Evolutionary conservation across 2,113 vertebrate species (phyloP).

Genomic region (Siniperca chuatsi): DNA sequence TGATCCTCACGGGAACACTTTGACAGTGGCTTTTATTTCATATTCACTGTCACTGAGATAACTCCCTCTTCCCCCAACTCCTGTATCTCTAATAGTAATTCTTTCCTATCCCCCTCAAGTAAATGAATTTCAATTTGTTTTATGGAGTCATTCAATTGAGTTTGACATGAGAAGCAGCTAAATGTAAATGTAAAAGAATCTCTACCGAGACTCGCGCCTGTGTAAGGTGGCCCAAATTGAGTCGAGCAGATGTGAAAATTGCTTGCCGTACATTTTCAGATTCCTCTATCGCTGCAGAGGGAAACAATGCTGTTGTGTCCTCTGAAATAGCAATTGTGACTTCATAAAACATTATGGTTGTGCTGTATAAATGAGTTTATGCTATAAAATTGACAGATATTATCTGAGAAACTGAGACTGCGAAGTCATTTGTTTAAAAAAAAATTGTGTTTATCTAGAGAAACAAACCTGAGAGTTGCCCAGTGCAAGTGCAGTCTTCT

Average conservation of each 20-base stretch:
- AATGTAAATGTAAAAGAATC: slow-evolving; percentile 37
- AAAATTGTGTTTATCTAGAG: neutral
- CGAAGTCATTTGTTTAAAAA: neutral
- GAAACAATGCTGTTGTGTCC: slow-evolving; percentile 5
- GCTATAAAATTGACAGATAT: neutral
- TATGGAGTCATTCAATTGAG: slow-evolving; percentile 47
- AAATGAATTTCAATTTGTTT: slow-evolving; percentile 53
- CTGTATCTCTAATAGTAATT: slow-evolving; percentile 26
- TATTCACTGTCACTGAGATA: slow-evolving; percentile 35
- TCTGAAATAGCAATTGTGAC: slow-evolving; percentile 26
- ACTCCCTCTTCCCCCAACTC: neutral
- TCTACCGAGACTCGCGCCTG: slow-evolving; percentile 8
- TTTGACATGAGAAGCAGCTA: slow-evolving; percentile 46
- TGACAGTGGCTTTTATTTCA: slow-evolving; percentile 32
- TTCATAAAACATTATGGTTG: slow-evolving; percentile 20
- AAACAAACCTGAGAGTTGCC: neutral
- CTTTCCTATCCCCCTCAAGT: slow-evolving; percentile 31
- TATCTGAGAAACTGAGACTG: neutral
- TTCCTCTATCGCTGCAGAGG: neutral
- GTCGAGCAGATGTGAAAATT: slow-evolving; percentile 54
- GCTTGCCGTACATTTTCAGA: slow-evolving; percentile 29
- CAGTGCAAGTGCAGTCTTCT: neutral
- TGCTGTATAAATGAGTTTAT: neutral
- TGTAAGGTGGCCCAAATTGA: slow-evolving; percentile 28
- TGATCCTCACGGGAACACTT: neutral